Evolutionary conservation across 1,140 invertebrate genomes (phyloP).

Genomic region (Plutomurus gul): DNA sequence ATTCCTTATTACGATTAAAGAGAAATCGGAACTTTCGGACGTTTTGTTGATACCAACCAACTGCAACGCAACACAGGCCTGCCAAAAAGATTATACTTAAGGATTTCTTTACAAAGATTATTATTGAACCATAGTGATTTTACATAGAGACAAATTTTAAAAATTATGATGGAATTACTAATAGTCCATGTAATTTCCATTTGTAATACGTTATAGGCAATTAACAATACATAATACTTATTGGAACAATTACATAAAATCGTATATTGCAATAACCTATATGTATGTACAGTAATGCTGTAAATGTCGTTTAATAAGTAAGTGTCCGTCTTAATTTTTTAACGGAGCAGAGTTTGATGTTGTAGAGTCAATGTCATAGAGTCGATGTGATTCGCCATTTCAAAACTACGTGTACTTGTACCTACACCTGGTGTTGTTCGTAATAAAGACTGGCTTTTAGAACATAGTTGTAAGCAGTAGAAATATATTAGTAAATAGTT

Average conservation of each 20-base stretch:
- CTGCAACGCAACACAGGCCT: constrained; percentile 3
- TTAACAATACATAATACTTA: too few species aligned
- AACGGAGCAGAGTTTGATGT: too few species aligned
- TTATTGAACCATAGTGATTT: background rate
- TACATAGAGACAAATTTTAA: background rate
- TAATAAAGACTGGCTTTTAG: background rate
- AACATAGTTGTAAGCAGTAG: too few species aligned
- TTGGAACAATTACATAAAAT: too few species aligned
- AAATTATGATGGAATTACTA: background rate
- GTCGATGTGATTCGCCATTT: too few species aligned
- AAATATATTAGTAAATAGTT: too few species aligned
- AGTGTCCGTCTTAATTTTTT: too few species aligned
- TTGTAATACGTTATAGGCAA: too few species aligned
- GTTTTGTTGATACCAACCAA: background rate
- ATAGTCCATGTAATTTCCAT: background rate
- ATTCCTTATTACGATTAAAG: background rate
- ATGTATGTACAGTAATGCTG: too few species aligned
- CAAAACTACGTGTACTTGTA: background rate
- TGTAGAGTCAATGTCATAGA: constrained; percentile 12
- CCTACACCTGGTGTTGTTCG: background rate
- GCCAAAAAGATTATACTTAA: background rate
- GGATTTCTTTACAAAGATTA: background rate
- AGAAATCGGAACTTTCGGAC: background rate
- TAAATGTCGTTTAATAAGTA: too few species aligned
- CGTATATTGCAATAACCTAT: too few species aligned